phyloP scores from a whole-genome alignment of 2,888 invertebrate species.

The Hipparchia semele region DNA sequence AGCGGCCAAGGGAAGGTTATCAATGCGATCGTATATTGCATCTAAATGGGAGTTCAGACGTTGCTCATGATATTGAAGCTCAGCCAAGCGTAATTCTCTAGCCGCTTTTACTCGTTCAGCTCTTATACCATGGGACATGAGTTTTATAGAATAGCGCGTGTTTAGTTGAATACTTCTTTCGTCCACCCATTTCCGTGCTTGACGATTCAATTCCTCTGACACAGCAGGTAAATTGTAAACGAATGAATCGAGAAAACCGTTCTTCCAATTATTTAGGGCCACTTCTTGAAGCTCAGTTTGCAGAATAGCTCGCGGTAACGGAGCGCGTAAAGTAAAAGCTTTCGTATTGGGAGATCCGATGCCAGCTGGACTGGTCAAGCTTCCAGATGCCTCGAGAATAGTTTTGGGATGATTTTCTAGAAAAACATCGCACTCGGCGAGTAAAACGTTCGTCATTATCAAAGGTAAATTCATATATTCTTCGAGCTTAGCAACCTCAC shows the following conservation, averaged over 20 bases:
- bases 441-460: constrained; percentile 54
- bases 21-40: constrained; percentile 57
- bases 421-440: constrained; percentile 64
- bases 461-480: constrained; percentile 60
- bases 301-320: constrained; percentile 52
- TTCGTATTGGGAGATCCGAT: constrained; percentile 38
- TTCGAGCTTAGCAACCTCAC: constrained; percentile 61
- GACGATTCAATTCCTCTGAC: constrained; percentile 57
- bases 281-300: constrained; percentile 62
- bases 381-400: constrained; percentile 25
- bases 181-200: constrained; percentile 63
- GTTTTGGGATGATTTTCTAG: constrained; percentile 60
- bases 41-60: constrained; percentile 62
- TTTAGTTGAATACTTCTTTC: constrained; percentile 55
- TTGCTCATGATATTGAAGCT: constrained; percentile 59
- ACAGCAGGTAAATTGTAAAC: constrained; percentile 54
- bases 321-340: constrained; percentile 32
- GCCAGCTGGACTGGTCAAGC: constrained; percentile 31
- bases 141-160: constrained; percentile 64
- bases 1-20: constrained; percentile 53
- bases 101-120: constrained; percentile 61
- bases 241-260: constrained; percentile 70
- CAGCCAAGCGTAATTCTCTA: constrained; percentile 54
- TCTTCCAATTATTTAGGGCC: constrained; percentile 63
- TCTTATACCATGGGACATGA: constrained; percentile 62